Evolutionary conservation across 2,797 vertebrate species (phyloP).

Genomic region (Nasua narica): DNA sequence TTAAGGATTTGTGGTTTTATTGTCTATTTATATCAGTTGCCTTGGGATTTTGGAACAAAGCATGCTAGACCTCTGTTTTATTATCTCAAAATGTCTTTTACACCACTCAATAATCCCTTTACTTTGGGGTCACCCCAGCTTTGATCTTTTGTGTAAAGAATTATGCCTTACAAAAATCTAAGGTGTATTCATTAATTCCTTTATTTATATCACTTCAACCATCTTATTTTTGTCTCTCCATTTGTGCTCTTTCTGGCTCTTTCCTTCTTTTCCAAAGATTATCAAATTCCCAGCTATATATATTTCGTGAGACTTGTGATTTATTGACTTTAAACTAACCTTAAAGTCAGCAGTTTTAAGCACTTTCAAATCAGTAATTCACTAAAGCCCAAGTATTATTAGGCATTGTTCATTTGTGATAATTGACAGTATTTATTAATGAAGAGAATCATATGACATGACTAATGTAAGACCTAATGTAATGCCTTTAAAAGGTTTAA

Average conservation of each 20-base stretch:
- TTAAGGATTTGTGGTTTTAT: slow-evolving; percentile 3
- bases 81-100: slow-evolving; percentile 25
- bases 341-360: slow-evolving; percentile 28
- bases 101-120: background rate
- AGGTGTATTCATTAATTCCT: background rate
- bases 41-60: background rate
- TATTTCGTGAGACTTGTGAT: background rate
- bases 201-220: background rate
- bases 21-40: background rate
- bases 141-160: background rate
- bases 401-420: background rate
- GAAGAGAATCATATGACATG: background rate
- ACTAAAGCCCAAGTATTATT: background rate
- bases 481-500: slow-evolving; percentile 10
- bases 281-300: background rate
- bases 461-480: background rate
- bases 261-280: background rate
- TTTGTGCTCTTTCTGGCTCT: background rate
- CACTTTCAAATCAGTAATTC: background rate
- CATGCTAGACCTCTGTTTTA: background rate
- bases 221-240: background rate
- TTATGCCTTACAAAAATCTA: slow-evolving; percentile 14
- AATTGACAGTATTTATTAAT: background rate
- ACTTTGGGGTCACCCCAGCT: background rate
- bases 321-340: slow-evolving; percentile 9